Base-by-base conservation (phyloP, 2,797 vertebrate genomes). In the Thaleichthys pacificus region DNA sequence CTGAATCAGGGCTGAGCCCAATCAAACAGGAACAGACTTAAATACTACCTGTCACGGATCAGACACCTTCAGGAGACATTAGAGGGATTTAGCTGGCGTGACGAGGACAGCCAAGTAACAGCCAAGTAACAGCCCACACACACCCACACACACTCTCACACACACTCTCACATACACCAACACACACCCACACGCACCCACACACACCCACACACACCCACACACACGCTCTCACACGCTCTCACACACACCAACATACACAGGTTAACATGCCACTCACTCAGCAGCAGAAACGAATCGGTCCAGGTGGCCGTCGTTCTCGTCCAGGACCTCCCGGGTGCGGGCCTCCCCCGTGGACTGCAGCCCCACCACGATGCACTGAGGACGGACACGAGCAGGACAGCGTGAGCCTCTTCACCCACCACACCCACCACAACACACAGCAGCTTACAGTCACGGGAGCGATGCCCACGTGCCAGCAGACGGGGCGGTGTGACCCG, bases 301-400 rank as follows among this genome's bases (percentile, higher is more conserved):
- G 85, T 98, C 94, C 0, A 99, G 93, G 5, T 93, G 96, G 0
- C 98, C 97, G 0, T 99, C 97, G 0, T 97, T 99, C 87, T 98
- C 96, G 0, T 97, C 98, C 79, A 99, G 89, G 68, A 99, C 98
- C 72, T 99, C 98, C 70, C 97, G 93, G 63, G 98, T 99, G 22
- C 98, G 95, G 0, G 97, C 97, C 88, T 99, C 97, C 0, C 98
- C 98, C 0, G 97, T 99, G n/a, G 98, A 99, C 93, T 99, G 98
- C 78, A 99, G 93, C 19, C 97, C 98, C 0, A 99, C 97, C 69
- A 99, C 97, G 0, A 99, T 91, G 26, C 97, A 98, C 98, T 97
- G 82, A 0, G 4, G 71, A 4, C 28, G 7, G 60, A 72, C 4
- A 5, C 64, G 61, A 3, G 68, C 72, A 61, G 69, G 60, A 71